Percentiles rank a stretch among this genome's conserved stretches.
phyloP scores from a whole-genome alignment of 1,140 invertebrate species.

The Neodiprion pinetum region DNA sequence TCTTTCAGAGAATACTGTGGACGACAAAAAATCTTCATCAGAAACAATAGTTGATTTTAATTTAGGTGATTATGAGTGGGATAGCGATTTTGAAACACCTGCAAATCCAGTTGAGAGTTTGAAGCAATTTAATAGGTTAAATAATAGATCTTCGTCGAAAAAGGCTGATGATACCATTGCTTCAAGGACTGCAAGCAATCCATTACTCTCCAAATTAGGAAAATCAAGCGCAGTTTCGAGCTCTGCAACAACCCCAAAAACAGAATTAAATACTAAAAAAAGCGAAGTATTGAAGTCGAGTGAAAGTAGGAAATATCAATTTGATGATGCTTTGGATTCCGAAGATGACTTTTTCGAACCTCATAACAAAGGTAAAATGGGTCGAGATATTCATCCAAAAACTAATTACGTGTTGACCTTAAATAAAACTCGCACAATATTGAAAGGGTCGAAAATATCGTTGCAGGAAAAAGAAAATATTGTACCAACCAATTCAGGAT shows the following conservation, averaged over 20 bases:
- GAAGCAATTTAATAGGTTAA: background rate
- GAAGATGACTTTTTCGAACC: background rate
- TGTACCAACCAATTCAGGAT: background rate
- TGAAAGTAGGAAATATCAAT: background rate
- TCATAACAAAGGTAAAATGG: background rate
- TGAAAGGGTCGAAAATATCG: background rate
- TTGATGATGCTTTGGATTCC: background rate
- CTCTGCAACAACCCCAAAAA: background rate
- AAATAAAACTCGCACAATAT: background rate
- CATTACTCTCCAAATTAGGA: background rate
- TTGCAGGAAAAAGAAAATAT: background rate
- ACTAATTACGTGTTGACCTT: background rate
- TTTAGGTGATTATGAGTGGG: slow-evolving; percentile 15
- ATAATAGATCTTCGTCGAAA: background rate
- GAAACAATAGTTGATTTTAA: background rate
- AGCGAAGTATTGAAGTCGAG: background rate
- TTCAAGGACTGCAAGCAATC: background rate
- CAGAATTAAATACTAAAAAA: background rate
- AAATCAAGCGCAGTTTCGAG: background rate
- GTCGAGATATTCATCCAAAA: background rate
- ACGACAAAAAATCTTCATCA: background rate
- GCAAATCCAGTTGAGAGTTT: background rate
- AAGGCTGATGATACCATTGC: background rate
- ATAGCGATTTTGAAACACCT: slow-evolving; percentile 22
- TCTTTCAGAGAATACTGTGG: background rate